These are phyloP conservation scores for Cephus runcator DNA, from an alignment of 2,888 invertebrate genomes.

Conservation along the genomic window DNA sequence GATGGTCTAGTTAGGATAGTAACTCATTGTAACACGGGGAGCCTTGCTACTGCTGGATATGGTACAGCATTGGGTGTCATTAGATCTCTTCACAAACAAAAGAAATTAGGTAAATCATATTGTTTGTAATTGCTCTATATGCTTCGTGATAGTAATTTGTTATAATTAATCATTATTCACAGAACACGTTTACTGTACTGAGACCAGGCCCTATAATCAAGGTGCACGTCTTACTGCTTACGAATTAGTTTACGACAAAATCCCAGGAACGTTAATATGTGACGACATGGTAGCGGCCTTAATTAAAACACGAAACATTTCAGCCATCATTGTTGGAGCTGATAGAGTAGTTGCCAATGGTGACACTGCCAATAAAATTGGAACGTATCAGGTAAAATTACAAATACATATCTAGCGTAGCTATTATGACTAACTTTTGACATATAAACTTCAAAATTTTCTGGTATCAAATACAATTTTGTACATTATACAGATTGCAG, in stretches of 20 bases:
- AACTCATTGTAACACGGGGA: constrained; percentile 99
- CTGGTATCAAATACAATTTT: not conserved
- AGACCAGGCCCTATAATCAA: constrained; percentile 98
- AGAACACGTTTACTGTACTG: constrained; percentile 94
- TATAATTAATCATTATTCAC: constrained; percentile 45
- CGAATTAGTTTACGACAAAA: constrained; percentile 91
- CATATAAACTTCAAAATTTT: not conserved
- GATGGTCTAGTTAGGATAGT: constrained; percentile 78
- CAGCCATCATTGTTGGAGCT: constrained; percentile 96
- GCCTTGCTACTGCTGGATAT: constrained; percentile 96
- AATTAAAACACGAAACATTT: constrained; percentile 84
- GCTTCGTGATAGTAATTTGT: not conserved
- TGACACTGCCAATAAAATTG: constrained; percentile 99
- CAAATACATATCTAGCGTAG: not conserved
- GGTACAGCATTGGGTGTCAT: constrained; percentile 98
- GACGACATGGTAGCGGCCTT: constrained; percentile 96
- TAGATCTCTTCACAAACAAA: constrained; percentile 78
- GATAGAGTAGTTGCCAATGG: constrained; percentile 96
- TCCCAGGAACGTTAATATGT: constrained; percentile 92
- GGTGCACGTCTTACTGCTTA: constrained; percentile 95
- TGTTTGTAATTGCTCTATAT: no score
- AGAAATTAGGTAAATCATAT: constrained; percentile 73
- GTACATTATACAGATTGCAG: constrained; percentile 74
- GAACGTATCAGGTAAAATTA: constrained; percentile 81
- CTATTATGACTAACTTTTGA: no score